phyloP scores from a whole-genome alignment of 2,113 vertebrate species.

The Phalacrocorax brasilianus region DNA sequence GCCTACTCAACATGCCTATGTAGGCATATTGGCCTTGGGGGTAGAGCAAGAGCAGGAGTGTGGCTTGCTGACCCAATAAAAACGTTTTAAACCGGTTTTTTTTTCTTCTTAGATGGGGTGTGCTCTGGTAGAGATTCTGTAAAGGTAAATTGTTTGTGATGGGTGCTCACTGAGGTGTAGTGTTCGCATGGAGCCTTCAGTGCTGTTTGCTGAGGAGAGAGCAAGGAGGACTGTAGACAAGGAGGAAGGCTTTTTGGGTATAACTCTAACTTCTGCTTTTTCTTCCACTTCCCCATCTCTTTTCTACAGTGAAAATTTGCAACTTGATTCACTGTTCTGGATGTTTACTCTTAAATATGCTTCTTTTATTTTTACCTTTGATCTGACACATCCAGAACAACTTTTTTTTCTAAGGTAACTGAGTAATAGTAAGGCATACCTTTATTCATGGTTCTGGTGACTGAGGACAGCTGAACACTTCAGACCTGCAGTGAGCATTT shows the following conservation, averaged over 20 bases:
- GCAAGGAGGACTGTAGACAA: background rate
- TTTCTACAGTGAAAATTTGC: background rate
- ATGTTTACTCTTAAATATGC: background rate
- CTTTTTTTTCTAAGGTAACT: background rate
- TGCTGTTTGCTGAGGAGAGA: background rate
- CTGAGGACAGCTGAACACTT: background rate
- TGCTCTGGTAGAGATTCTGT: background rate
- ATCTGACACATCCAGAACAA: fast-evolving
- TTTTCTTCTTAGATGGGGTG: background rate
- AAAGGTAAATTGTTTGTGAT: background rate
- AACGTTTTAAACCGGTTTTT: background rate
- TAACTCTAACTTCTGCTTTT: background rate
- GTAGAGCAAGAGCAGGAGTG: background rate
- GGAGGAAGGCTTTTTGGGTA: background rate
- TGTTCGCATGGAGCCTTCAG: background rate
- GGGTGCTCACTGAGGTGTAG: background rate
- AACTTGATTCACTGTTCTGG: background rate
- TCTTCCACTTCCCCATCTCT: background rate
- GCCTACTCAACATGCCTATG: background rate
- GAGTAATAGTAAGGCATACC: background rate
- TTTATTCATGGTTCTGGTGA: background rate
- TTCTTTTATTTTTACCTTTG: background rate
- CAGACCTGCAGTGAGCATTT: background rate
- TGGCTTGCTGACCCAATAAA: background rate
- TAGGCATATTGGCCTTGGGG: background rate